Conservation (phyloP, 2,888 invertebrate species). For the Volucella inflata region DNA sequence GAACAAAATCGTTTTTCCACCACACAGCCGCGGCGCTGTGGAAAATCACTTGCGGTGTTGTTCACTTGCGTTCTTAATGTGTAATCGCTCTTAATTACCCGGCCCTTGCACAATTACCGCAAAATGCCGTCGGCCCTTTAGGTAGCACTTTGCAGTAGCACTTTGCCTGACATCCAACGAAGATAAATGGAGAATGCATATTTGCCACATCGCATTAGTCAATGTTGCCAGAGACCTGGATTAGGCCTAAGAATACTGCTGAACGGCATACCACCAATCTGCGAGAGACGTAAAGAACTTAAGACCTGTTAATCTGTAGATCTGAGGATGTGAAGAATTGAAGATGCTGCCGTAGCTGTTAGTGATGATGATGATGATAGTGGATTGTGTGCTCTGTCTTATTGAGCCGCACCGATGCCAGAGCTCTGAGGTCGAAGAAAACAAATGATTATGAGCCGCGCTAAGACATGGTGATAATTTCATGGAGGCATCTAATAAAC, state of each 20-base stretch:
- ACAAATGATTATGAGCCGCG: slow-evolving; percentile 71
- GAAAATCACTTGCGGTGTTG: slow-evolving; percentile 70
- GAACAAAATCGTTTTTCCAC: slow-evolving; percentile 60
- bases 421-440: slow-evolving; percentile 69
- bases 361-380: slow-evolving; percentile 68
- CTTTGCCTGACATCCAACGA: slow-evolving; percentile 73
- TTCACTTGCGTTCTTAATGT: slow-evolving; percentile 70
- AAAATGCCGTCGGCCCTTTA: slow-evolving; percentile 73
- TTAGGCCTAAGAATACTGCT: slow-evolving; percentile 19
- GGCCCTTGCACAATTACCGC: slow-evolving; percentile 75
- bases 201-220: slow-evolving; percentile 75
- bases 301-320: neutral
- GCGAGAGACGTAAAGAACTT: slow-evolving; percentile 13
- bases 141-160: slow-evolving; percentile 75
- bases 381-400: slow-evolving; percentile 69
- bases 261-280: slow-evolving; percentile 41
- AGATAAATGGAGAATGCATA: slow-evolving; percentile 76
- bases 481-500: slow-evolving; percentile 74
- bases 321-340: slow-evolving; percentile 18
- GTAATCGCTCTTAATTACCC: slow-evolving; percentile 75
- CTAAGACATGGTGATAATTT: slow-evolving; percentile 70
- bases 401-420: slow-evolving; percentile 65
- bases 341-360: slow-evolving; percentile 43
- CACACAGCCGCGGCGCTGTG: slow-evolving; percentile 37
- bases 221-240: slow-evolving; percentile 54